Base-by-base conservation (phyloP, 2,113 vertebrate species). In the Nettapus auritus region DNA sequence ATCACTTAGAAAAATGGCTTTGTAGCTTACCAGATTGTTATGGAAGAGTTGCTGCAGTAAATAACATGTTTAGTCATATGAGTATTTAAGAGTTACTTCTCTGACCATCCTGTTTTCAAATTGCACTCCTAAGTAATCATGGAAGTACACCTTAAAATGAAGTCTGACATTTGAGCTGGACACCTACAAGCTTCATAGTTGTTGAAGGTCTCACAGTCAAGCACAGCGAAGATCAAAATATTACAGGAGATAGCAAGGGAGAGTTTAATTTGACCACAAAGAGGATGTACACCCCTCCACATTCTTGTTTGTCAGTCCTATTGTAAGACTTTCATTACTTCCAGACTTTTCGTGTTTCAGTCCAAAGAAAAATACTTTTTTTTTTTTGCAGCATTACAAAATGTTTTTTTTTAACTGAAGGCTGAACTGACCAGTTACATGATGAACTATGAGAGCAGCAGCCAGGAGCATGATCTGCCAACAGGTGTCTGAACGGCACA, bases 401-500 rank as follows among this genome's bases (percentile, higher is more conserved):
- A 21, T 46, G 23, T 1, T 14, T 33, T 55, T 50, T 48, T 48
- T 76, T 56, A 66, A 40, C 36, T 77, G 42, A 77, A 77, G 64
- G 25, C 48, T 64, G 52, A 53, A 31, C 21, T 62, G 50, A 50
- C 19, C 20, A 4, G 8, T 50, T 60, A 16, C 28, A 42, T 70
- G 16, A 21, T 73, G 53, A 82, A 19, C 34, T 63, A 15, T 1
- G 3, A 77, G 70, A 2, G 2, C 31, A 82, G 29, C n/a, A 64
- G 38, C 57, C 70, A 40, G 34, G 44, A 77, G 31, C 4, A 1
- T 31, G 57, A 38, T 71, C 31, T 76, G 5, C 46, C 20, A 55
- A 46, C 48, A 68, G 67, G 12, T 1, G 0, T 34, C 42, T 46
- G 48, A 57, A 14, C 20, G 8, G 17, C 48, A 20, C 1, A 0